Percentiles rank a stretch among this genome's conserved stretches.
Conservation (phyloP, 1,140 invertebrate species). For the Eulimnadia texana region DNA sequence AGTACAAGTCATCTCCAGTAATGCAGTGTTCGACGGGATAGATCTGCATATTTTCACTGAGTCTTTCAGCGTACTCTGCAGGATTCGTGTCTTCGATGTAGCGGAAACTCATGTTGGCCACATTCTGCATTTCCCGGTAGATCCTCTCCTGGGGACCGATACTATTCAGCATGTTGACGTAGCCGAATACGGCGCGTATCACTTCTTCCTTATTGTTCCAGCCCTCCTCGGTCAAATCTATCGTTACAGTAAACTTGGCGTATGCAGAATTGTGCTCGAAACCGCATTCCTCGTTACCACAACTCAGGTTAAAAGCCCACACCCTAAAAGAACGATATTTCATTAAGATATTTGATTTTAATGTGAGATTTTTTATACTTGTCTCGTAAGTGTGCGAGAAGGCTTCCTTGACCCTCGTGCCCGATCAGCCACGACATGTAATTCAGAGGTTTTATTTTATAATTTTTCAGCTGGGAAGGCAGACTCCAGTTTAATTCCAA, state of each 20-base stretch:
- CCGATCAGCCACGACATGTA: conserved; percentile 71
- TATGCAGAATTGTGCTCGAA: conserved; percentile 59
- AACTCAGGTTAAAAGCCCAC: conserved; percentile 65
- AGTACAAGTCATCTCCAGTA: conserved; percentile 52
- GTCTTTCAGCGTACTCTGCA: conserved; percentile 57
- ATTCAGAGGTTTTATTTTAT: conserved; percentile 53
- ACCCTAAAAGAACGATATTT: conserved; percentile 34
- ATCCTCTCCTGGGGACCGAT: conserved; percentile 47
- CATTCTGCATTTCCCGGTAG: conserved; percentile 56
- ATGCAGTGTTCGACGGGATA: conserved; percentile 63
- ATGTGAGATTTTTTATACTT: conserved; percentile 31
- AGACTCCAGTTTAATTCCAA: conserved; percentile 64
- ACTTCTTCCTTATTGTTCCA: conserved; percentile 45
- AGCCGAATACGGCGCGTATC: conserved; percentile 50
- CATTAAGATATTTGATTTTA: not conserved
- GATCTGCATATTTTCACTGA: conserved; percentile 64
- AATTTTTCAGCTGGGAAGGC: conserved; percentile 53
- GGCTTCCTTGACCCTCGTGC: conserved; percentile 73
- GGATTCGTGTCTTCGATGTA: conserved; percentile 51
- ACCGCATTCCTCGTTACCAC: conserved; percentile 55
- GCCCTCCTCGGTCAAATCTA: conserved; percentile 66
- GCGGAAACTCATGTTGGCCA: conserved; percentile 46
- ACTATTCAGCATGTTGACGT: conserved; percentile 49
- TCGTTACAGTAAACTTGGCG: conserved; percentile 52
- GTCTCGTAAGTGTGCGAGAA: conserved; percentile 64